phyloP scores from a whole-genome alignment of 2,113 vertebrate species.

The Rhinichthys klamathensis region DNA sequence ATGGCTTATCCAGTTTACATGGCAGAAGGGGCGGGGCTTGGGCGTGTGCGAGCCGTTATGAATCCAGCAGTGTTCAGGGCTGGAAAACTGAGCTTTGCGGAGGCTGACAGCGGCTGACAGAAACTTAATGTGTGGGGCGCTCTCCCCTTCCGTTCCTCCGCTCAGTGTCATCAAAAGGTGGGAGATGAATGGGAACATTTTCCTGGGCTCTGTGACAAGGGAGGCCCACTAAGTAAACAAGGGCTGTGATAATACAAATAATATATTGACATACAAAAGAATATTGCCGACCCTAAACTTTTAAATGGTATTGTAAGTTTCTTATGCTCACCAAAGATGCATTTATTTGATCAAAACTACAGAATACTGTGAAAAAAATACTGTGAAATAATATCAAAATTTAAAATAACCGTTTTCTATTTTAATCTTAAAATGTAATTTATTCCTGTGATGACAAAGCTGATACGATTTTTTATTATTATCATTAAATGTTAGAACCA shows the following conservation, averaged over 20 bases:
- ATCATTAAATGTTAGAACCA: not conserved
- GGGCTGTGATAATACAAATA: not conserved
- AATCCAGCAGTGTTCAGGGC: conserved; percentile 34
- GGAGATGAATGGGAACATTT: not conserved
- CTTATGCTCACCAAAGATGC: too few relatives aligned
- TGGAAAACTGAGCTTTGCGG: conserved; percentile 21
- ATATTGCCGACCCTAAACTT: too few relatives aligned
- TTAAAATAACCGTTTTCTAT: not conserved
- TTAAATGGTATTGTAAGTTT: too few relatives aligned
- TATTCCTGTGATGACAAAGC: not conserved
- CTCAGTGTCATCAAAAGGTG: not conserved
- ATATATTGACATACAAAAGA: not conserved
- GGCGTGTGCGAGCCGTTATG: not conserved
- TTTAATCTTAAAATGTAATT: not conserved
- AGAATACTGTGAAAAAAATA: not conserved
- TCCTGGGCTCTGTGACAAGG: not conserved
- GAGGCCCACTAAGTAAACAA: not conserved
- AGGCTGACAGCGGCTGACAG: not conserved
- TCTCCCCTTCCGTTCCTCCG: not conserved
- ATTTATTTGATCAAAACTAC: not conserved
- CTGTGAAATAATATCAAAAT: too few relatives aligned
- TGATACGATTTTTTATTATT: not conserved
- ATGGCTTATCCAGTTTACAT: conserved; percentile 37
- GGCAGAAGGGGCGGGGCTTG: not conserved
- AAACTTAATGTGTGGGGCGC: conserved; percentile 1